Base-by-base conservation (phyloP, 2,113 vertebrate species). In the Chaetura pelagica region DNA sequence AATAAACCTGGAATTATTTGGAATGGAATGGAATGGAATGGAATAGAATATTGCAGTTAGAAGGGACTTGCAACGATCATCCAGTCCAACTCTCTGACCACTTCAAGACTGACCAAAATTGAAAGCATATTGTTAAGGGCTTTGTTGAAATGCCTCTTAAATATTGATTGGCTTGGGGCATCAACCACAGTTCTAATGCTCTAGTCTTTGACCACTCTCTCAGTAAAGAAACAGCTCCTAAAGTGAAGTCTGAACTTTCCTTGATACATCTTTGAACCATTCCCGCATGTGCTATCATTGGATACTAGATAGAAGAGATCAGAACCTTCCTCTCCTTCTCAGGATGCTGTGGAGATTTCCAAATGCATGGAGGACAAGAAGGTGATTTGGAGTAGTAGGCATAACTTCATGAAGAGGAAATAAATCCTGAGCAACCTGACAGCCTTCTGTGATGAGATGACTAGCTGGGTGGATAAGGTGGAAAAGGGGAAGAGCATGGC, bases 251-350 rank as follows among this genome's bases (percentile, higher is more conserved):
- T 66, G 55, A 79, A 51, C 11, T 6, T 48, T 7, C 38, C 7
- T 29, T 76, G 63, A 17, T 5, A 2, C 6, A 76, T 30, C 26
- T 62, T 54, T 49, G 30, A 77, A 26, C 6, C 11, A 32, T 58
- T 72, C 17, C 26, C 11, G 3, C 2, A 0, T 1, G 1, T 29
- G 6, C 21, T 76, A 7, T n/a, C 34, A 14, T 27, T 55, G 15
- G 19, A 64, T 26, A 44, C 10, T 5, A 51, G 7, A 4, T 15
- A 73, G 49, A 63, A 59, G 30, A 78, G 34, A 40, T 46, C 40
- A 69, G 24, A 7, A 40, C 9, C 7, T 68, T 49, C 7, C 1
- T 76, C 6, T 86, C 8, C 20, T 76, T 38, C 12, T 64, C 14
- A 15, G 18, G 42, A 79, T 89, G 1, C 7, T 77, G n/a, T 64